Evolutionary conservation across 2,113 vertebrate species (phyloP).

Genomic region (Lonchura striata): DNA sequence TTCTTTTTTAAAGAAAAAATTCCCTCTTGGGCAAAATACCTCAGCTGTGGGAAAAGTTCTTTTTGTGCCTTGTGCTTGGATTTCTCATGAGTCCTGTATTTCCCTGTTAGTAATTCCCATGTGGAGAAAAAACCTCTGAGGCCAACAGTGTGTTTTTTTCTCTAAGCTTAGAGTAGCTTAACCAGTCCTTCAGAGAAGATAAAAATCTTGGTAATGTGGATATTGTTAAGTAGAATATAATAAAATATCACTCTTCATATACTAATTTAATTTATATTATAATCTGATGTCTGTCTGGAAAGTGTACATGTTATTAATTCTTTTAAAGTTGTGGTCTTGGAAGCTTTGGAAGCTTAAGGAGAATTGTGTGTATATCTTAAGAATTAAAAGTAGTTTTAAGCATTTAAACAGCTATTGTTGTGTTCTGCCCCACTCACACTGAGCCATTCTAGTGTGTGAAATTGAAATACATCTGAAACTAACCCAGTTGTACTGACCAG

Average conservation of each 20-base stretch:
- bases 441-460: fast-evolving
- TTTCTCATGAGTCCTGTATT: not conserved
- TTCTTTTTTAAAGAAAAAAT: not conserved
- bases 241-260: not conserved
- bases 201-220: not conserved
- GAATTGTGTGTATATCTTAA: not conserved
- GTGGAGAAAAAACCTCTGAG: not conserved
- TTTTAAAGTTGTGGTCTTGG: not conserved
- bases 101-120: not conserved
- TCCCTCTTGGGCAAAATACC: not conserved
- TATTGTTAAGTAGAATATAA: not conserved
- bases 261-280: not conserved
- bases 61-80: not conserved
- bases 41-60: not conserved
- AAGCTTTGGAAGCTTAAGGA: not conserved
- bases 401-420: not conserved
- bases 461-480: not conserved
- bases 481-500: not conserved
- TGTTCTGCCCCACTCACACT: not conserved
- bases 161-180: not conserved
- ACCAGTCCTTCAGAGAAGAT: not conserved
- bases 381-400: not conserved
- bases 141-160: not conserved
- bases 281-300: not conserved
- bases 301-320: not conserved